These are phyloP conservation scores for Neomonachus schauinslandi DNA, from an alignment of 2,113 vertebrate species.

Conservation along the genomic window DNA sequence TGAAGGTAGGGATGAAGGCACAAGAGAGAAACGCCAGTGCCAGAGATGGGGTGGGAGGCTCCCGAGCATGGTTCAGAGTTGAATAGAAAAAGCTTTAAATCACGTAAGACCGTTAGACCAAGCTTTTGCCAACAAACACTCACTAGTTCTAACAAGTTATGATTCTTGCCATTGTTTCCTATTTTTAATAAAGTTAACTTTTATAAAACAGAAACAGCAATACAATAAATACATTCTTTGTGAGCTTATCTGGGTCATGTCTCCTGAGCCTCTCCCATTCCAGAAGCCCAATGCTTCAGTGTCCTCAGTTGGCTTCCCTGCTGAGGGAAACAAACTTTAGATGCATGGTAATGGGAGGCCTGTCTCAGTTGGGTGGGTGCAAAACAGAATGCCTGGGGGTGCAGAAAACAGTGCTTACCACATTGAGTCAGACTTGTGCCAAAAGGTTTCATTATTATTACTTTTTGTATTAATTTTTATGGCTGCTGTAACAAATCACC, in stretches of 20 bases:
- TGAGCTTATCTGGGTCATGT: not conserved
- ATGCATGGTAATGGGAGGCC: rapidly evolving
- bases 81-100: not conserved
- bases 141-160: not conserved
- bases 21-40: not conserved
- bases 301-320: not conserved
- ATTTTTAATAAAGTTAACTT: slow-evolving; percentile 15
- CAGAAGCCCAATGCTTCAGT: not conserved
- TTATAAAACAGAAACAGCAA: slow-evolving; percentile 34
- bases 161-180: not conserved
- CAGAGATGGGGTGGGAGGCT: not conserved
- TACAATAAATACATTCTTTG: not conserved
- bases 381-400: not conserved
- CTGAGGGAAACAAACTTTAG: not conserved
- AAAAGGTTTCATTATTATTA: not conserved
- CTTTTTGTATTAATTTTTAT: not conserved
- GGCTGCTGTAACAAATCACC: not conserved
- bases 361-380: not conserved
- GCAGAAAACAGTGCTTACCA: not conserved
- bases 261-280: not conserved
- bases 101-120: not conserved
- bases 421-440: not conserved
- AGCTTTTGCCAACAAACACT: not conserved
- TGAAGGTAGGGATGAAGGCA: not conserved
- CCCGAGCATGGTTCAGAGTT: too few relatives aligned